Conservation (phyloP, 2,797 vertebrate genomes). For the Danio jaintianensis region DNA sequence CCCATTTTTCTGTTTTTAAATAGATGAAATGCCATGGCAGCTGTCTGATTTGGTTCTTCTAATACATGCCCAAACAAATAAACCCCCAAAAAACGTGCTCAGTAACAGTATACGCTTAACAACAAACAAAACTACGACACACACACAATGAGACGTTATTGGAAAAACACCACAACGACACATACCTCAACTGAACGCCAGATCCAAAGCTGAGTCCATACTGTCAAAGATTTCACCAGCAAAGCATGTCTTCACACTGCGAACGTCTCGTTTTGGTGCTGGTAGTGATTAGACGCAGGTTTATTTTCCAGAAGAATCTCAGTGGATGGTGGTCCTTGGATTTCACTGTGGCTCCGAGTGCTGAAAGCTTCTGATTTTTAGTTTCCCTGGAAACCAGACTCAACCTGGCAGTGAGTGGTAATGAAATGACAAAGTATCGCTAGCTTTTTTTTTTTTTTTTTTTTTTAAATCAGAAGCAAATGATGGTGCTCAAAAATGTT, state of each 20-base stretch:
- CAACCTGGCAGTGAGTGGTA: slow-evolving; percentile 79
- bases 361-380: slow-evolving; percentile 83
- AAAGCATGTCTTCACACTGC: slow-evolving; percentile 61
- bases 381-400: slow-evolving; percentile 87
- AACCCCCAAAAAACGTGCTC: not conserved
- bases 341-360: slow-evolving; percentile 77
- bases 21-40: not conserved
- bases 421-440: slow-evolving; percentile 77
- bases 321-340: slow-evolving; percentile 78
- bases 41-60: slow-evolving; percentile 16
- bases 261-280: slow-evolving; percentile 49
- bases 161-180: slow-evolving; percentile 24
- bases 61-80: not conserved
- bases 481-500: slow-evolving; percentile 61
- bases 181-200: slow-evolving; percentile 76
- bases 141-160: slow-evolving; percentile 33
- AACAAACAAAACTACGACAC: slow-evolving; percentile 27
- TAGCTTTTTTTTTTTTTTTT: slow-evolving; percentile 56
- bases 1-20: not conserved
- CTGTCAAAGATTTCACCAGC: slow-evolving; percentile 54
- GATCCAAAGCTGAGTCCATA: slow-evolving; percentile 66
- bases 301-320: slow-evolving; percentile 82
- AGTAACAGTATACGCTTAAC: not conserved
- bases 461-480: slow-evolving; percentile 74
- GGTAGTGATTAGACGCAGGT: slow-evolving; percentile 65